Evolutionary conservation across 2,888 invertebrate species (phyloP), one percentile per base, ranked within the genome.

Genomic region (Allygus modestus): DNA sequence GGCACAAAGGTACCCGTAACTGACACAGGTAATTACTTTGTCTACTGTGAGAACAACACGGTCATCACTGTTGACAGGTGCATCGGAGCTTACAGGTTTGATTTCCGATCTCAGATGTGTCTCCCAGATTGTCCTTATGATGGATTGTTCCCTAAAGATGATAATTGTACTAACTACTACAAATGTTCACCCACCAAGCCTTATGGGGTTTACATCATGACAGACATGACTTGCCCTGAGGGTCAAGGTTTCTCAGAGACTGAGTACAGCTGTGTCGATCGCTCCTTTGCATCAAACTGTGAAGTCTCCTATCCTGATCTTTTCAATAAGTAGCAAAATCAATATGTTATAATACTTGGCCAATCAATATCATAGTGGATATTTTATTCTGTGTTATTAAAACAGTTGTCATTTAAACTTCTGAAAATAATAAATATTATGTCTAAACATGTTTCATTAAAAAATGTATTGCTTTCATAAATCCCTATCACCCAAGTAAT

Each of bases 211-310:
- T 73, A 20, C 9, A 5, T 43, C 4, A 73, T 73, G 43, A 73
- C 73, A 23, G 23, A 73, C 43, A 17, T 73, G n/a, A 73, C 37
- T 20, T 73, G 73, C 20, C 73, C 41, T 15, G 41, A n/a, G 20
- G 73, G 73, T 12, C 73, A 73, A 73, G 73, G 43, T 20, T 73
- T 73, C n/a, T 23, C 26, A 43, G 73, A 73, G 43, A 11, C 73
- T 33, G 41, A 17, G 5, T 73, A 41, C 23, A 12, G 1, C 1
- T 73, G 73, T 73, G 43, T 73, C 11, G 43, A 73, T n/a, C 41
- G 26, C 5, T 73, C 43, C 7, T 15, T 41, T 20, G 73, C n/a
- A 5, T 20, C 73, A 1, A 73, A 73, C 43, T 73, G 73, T 20
- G 1, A 73, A 9, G 43, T 43, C 4, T 15, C 41, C 5, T 33